These are phyloP conservation scores for Dione juno DNA, from an alignment of 2,888 invertebrate species.

Conservation along the genomic window DNA sequence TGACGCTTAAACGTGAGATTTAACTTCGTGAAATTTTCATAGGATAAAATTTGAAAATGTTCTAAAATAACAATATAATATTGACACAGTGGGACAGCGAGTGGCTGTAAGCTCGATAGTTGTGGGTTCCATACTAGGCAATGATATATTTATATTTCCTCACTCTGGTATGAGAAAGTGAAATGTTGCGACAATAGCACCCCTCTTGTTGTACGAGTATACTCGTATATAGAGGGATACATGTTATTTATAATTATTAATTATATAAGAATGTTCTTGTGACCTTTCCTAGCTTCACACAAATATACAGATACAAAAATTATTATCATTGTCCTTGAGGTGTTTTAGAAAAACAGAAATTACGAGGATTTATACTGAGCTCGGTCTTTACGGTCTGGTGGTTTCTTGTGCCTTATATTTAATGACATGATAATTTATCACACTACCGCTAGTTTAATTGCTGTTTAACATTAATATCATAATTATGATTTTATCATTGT, in stretches of 20 bases:
- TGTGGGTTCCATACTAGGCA: too few species aligned
- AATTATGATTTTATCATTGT: neutral
- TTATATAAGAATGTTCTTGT: neutral
- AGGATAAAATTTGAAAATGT: neutral
- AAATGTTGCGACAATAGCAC: too few species aligned
- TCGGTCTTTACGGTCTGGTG: conserved; percentile 21
- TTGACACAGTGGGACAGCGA: too few species aligned
- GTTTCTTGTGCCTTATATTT: conserved; percentile 23
- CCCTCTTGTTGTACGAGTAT: too few species aligned
- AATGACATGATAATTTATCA: conserved; percentile 18
- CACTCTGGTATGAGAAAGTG: too few species aligned
- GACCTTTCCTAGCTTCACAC: too few species aligned
- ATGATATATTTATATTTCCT: too few species aligned
- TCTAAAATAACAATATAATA: neutral
- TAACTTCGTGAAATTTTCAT: neutral
- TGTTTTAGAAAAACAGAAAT: neutral
- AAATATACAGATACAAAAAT: too few species aligned
- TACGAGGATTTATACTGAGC: neutral
- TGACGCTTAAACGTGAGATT: conserved; percentile 29
- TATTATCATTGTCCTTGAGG: neutral
- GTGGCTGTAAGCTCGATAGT: too few species aligned
- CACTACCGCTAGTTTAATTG: conserved; percentile 28
- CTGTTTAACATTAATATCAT: conserved; percentile 5
- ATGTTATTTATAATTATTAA: too few species aligned
- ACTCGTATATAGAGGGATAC: too few species aligned